phyloP scores from a whole-genome alignment of 2,888 invertebrate genomes.

The Muschampia plurimacula region DNA sequence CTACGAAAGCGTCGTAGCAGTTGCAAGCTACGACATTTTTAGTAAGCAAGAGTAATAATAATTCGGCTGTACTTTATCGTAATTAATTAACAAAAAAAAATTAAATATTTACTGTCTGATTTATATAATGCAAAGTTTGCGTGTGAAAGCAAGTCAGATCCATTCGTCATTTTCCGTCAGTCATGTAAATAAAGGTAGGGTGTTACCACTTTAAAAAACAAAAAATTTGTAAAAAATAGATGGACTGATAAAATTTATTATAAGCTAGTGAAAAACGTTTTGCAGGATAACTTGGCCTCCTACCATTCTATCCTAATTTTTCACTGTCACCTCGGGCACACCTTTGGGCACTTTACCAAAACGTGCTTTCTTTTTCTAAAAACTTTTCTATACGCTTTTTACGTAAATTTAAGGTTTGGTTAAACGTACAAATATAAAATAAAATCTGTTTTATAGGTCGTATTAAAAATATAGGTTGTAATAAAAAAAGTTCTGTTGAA shows the following conservation, averaged over 20 bases:
- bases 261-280: background rate
- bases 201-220: background rate
- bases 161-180: slow-evolving; percentile 53
- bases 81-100: background rate
- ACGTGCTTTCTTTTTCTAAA: background rate
- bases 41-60: background rate
- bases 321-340: slow-evolving; percentile 13
- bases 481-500: too few relatives aligned
- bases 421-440: too few relatives aligned
- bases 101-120: background rate
- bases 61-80: background rate
- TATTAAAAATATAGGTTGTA: too few relatives aligned
- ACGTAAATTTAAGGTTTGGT: background rate
- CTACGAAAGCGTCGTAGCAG: background rate
- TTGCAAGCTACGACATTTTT: background rate
- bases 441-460: too few relatives aligned
- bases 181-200: slow-evolving; percentile 28
- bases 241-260: background rate
- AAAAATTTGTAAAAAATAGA: background rate
- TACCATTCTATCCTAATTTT: slow-evolving; percentile 15
- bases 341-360: background rate
- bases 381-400: background rate
- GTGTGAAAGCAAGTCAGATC: slow-evolving; percentile 51
- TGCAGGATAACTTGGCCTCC: slow-evolving; percentile 3
- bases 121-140: slow-evolving; percentile 55